phyloP scores from a whole-genome alignment of 2,113 vertebrate species.

The Xenopus laevis region DNA sequence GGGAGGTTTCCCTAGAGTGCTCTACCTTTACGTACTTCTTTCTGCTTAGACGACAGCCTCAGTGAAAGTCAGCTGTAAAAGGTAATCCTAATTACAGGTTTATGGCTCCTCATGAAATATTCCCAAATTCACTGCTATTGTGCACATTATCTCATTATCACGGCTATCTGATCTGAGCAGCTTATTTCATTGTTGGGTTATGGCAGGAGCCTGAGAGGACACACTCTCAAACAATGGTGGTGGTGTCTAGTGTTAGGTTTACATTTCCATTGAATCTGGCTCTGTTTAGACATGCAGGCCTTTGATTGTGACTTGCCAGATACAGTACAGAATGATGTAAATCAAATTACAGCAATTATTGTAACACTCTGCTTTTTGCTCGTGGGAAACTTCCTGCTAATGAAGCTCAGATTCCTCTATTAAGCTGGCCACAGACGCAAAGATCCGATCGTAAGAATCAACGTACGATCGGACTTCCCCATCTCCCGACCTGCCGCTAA shows the following conservation, averaged over 20 bases:
- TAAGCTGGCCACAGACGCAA: too few relatives aligned
- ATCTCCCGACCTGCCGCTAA: too few relatives aligned
- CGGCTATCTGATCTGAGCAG: slow-evolving; percentile 60
- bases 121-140: slow-evolving; percentile 63
- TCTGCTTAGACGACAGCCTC: too few relatives aligned
- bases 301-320: slow-evolving; percentile 49
- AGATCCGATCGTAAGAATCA: too few relatives aligned
- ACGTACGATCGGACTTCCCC: too few relatives aligned
- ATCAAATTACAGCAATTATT: slow-evolving; percentile 41
- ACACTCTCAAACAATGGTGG: slow-evolving; percentile 59
- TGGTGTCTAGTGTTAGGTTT: slow-evolving; percentile 52
- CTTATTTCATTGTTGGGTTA: slow-evolving; percentile 63
- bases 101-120: slow-evolving; percentile 54
- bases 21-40: too few relatives aligned
- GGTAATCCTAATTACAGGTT: slow-evolving; percentile 47
- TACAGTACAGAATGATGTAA: slow-evolving; percentile 21
- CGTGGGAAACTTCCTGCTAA: slow-evolving; percentile 34
- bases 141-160: slow-evolving; percentile 61
- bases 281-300: slow-evolving; percentile 40
- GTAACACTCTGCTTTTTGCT: slow-evolving; percentile 6
- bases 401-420: background rate
- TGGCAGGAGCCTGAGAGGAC: slow-evolving; percentile 56
- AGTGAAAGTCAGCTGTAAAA: background rate
- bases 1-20: too few relatives aligned
- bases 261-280: slow-evolving; percentile 65